A percentile compares a stretch with the other conserved stretches of the same genome.
Conservation (phyloP, 2,888 invertebrate genomes). For the Cheilosia variabilis region DNA sequence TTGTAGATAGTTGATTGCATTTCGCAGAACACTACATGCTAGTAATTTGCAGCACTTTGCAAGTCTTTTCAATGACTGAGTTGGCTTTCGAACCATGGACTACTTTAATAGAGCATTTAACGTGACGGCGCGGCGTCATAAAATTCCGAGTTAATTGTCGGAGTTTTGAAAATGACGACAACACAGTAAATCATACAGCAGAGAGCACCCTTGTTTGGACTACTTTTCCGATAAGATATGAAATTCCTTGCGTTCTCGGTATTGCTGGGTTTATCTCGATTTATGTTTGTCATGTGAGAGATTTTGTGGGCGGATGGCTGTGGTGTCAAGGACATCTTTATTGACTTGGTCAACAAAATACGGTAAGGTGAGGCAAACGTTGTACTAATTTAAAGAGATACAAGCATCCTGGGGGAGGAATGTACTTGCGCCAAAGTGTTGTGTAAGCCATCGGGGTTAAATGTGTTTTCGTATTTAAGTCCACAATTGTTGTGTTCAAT, state of each 20-base stretch:
- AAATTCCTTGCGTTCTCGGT: constrained; percentile 11
- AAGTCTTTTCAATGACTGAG: constrained; percentile 1
- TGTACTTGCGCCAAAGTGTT: constrained; percentile 11
- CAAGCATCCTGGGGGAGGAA: constrained; percentile 14
- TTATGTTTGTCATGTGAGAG: not conserved
- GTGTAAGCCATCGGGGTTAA: not conserved
- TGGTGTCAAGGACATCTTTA: constrained; percentile 50
- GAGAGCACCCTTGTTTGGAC: constrained; percentile 14
- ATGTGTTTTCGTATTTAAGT: not conserved
- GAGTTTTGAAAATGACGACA: constrained; percentile 12
- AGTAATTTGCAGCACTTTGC: constrained; percentile 40
- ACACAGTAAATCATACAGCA: not conserved
- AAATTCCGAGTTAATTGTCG: constrained; percentile 54
- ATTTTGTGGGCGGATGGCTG: constrained; percentile 17
- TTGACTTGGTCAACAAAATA: constrained; percentile 49
- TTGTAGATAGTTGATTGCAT: constrained; percentile 1
- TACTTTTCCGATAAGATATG: constrained; percentile 28
- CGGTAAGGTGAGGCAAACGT: constrained; percentile 38
- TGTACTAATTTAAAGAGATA: constrained; percentile 28
- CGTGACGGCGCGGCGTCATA: constrained; percentile 38
- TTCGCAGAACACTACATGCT: constrained; percentile 31
- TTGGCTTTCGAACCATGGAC: constrained; percentile 9
- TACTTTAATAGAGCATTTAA: constrained; percentile 13
- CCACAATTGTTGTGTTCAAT: no score
- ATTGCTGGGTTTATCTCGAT: constrained; percentile 29